These are phyloP conservation scores for Paraplagusia blochii DNA, from an alignment of 2,113 vertebrate species.

Conservation along the genomic window DNA sequence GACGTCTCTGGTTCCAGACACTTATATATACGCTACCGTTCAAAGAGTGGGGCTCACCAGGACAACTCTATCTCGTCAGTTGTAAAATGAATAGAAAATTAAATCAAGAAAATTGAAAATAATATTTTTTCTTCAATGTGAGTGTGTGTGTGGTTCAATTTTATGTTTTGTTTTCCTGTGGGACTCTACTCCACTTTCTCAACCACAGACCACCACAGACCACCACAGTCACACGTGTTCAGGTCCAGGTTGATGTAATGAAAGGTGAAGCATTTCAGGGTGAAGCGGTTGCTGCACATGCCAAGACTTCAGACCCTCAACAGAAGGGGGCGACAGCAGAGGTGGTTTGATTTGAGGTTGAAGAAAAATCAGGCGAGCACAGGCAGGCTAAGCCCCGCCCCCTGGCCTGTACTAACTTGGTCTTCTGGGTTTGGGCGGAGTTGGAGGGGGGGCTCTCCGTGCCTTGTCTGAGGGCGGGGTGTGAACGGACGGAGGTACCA, in stretches of 20 bases:
- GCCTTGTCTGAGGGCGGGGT: conserved; percentile 78
- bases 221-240: conserved; percentile 24
- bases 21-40: no score
- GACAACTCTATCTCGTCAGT: no score
- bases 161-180: no score
- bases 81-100: no score
- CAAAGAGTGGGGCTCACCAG: no score
- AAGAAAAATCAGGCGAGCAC: conserved; percentile 52
- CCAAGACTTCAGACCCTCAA: conserved; percentile 48
- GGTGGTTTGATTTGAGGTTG: conserved; percentile 20
- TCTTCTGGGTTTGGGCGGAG: conserved; percentile 82
- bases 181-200: no score
- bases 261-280: conserved; percentile 38
- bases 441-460: conserved; percentile 79
- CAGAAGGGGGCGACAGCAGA: conserved; percentile 12
- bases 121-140: no score
- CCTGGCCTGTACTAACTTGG: conserved; percentile 80
- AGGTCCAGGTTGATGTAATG: conserved; percentile 26
- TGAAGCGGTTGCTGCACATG: conserved; percentile 68
- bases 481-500: conserved; percentile 73
- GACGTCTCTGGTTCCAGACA: no score
- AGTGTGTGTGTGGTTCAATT: no score
- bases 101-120: no score
- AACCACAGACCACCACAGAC: not conserved
- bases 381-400: conserved; percentile 44